phyloP scores from a whole-genome alignment of 2,797 vertebrate species.

The Siniperca obscura region DNA sequence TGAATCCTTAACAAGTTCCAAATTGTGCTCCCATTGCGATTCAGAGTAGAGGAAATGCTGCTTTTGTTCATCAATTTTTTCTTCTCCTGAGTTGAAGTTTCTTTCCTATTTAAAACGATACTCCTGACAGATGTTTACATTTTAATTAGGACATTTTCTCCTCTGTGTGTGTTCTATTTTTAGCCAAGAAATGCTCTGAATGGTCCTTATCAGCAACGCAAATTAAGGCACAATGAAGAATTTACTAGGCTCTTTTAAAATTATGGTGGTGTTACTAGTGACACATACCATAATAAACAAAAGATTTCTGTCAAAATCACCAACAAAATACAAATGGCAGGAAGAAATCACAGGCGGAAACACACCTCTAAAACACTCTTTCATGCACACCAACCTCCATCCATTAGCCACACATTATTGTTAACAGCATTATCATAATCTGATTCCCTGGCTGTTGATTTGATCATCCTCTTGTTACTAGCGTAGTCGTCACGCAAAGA shows the following conservation, averaged over 20 bases:
- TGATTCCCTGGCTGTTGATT: conserved; percentile 80
- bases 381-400: conserved; percentile 77
- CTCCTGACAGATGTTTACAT: not conserved
- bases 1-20: not conserved
- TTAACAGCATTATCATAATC: conserved; percentile 86
- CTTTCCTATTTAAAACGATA: not conserved
- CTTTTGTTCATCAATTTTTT: not conserved
- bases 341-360: conserved; percentile 48
- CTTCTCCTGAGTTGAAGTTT: not conserved
- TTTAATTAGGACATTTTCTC: not conserved
- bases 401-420: conserved; percentile 87
- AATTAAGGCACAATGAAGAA: not conserved
- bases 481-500: conserved; percentile 81
- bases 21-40: not conserved
- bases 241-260: not conserved
- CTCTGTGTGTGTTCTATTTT: not conserved
- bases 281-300: conserved; percentile 7
- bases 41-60: not conserved
- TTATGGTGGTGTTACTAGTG: rapidly evolving
- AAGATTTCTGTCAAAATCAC: conserved; percentile 1
- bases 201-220: not conserved
- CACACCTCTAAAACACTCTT: conserved; percentile 74
- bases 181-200: not conserved
- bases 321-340: conserved; percentile 52
- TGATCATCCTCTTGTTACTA: conserved; percentile 84